Conservation (phyloP, 2,888 invertebrate genomes). For the Caenorhabditis sulstoni region DNA sequence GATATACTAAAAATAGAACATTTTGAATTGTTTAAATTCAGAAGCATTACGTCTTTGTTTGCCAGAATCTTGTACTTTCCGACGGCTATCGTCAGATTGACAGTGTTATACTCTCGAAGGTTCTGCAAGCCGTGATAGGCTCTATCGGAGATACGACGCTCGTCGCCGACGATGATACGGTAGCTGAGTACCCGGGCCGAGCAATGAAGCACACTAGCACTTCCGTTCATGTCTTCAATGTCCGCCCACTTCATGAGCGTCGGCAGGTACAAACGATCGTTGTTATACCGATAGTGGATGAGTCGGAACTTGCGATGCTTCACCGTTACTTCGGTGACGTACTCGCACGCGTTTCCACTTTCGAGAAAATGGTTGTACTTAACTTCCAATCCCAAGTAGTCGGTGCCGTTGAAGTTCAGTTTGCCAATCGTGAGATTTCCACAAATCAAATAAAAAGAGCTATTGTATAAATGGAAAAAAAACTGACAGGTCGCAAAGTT, state of each 20-base stretch:
- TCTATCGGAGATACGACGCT: not conserved
- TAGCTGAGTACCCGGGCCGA: slow-evolving; percentile 10
- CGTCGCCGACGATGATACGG: slow-evolving; percentile 1
- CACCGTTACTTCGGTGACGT: slow-evolving; percentile 17
- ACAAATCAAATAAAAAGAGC: not conserved
- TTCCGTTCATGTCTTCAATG: not conserved
- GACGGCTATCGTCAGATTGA: slow-evolving; percentile 8
- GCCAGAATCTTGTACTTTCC: slow-evolving; percentile 17
- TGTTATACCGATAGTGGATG: not conserved
- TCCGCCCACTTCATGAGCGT: slow-evolving; percentile 24
- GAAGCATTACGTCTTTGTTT: slow-evolving; percentile 26
- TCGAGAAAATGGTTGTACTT: slow-evolving; percentile 28
- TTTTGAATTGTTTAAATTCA: not conserved
- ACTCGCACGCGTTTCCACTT: slow-evolving; percentile 7
- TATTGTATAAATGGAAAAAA: not conserved
- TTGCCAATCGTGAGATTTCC: slow-evolving; percentile 17
- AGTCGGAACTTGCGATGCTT: not conserved
- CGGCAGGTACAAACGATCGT: slow-evolving; percentile 28
- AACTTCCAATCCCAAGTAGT: slow-evolving; percentile 22
- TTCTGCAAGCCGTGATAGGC: slow-evolving; percentile 11
- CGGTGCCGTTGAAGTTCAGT: slow-evolving; percentile 20
- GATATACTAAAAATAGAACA: slow-evolving; percentile 8
- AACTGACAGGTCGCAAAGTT: not conserved
- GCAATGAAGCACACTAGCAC: slow-evolving; percentile 5
- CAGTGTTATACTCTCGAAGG: slow-evolving; percentile 2